Evolutionary conservation across 2,888 invertebrate species (phyloP), one percentile per base, ranked within the genome.

Genomic region (Conchocele bisecta): DNA sequence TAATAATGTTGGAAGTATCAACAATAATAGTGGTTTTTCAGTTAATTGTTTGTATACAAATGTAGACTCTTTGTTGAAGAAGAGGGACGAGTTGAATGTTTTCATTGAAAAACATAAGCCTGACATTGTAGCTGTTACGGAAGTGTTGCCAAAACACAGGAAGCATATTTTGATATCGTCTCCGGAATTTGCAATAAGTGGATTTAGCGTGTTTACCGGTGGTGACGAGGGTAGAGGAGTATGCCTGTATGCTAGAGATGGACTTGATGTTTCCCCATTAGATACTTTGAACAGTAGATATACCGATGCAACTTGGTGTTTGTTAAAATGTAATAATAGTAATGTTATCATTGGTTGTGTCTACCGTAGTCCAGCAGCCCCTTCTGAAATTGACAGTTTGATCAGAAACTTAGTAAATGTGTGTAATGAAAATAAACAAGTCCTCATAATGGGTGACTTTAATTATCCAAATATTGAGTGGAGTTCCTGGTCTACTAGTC

Each of bases 391-490:
- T 50, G 26, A 24, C 4, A 22, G 37, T 2, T 11, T 4, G 20
- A 35, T 59, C n/a, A 26, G 42, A 17, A 13, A 28, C n/a, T 39
- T 57, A 20, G 11, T 57, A 3, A 17, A 42, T 48, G 59, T 42
- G 20, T 44, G 20, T 15, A 22, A 22, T 42, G 37, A 29, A 7
- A 17, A 26, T 31, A 37, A 48, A 3, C 15, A 50, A 1, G 4
- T 60, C 7, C 4, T 60, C 7, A 37, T 60, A 6, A 15, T 60
- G 5, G 60, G 60, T 3, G 60, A 60, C 28, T 57, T 59, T 46
- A 59, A 59, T 17, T 46, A 48, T 22, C 59, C 59, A 15, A 48
- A 42, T 20, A 59, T 59, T 7, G 35, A 59, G 9, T 59, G 59
- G 59, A 7, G 5, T 2, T 35, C 2, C 3, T 59, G 59, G 59